These are phyloP conservation scores for Copsychus sechellarum DNA, from an alignment of 2,113 vertebrate species.

Conservation along the genomic window DNA sequence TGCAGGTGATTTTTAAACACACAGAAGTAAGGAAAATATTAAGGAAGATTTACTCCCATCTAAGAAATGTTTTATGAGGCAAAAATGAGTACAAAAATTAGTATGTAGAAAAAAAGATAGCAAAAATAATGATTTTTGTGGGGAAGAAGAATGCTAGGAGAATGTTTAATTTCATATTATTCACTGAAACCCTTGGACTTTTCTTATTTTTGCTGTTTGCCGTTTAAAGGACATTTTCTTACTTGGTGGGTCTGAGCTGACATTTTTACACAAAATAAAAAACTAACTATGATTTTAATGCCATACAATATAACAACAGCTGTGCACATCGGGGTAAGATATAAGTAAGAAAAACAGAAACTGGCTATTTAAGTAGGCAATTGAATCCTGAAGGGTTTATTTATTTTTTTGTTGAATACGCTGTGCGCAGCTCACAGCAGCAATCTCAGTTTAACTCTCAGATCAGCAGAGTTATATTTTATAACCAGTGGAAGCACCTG, in stretches of 20 bases:
- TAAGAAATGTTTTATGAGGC: background rate
- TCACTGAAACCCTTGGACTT: background rate
- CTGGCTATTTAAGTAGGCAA: background rate
- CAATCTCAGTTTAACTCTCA: background rate
- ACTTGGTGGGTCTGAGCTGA: background rate
- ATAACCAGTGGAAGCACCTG: background rate
- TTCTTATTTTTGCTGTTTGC: background rate
- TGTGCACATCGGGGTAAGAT: background rate
- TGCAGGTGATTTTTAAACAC: slow-evolving; percentile 30
- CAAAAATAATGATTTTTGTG: background rate
- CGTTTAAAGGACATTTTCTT: background rate
- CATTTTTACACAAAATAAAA: background rate
- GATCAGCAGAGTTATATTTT: background rate
- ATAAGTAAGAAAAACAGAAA: background rate
- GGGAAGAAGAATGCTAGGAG: background rate
- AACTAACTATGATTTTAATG: background rate
- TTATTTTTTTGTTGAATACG: background rate
- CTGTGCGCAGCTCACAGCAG: background rate
- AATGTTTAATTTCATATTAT: background rate
- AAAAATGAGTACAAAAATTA: slow-evolving; percentile 5
- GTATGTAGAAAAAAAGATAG: background rate
- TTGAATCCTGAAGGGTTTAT: background rate
- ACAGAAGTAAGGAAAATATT: slow-evolving; percentile 1
- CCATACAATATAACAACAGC: background rate
- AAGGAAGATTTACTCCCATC: background rate